phyloP scores from a whole-genome alignment of 2,113 vertebrate genomes.

The Apeltes quadracus region DNA sequence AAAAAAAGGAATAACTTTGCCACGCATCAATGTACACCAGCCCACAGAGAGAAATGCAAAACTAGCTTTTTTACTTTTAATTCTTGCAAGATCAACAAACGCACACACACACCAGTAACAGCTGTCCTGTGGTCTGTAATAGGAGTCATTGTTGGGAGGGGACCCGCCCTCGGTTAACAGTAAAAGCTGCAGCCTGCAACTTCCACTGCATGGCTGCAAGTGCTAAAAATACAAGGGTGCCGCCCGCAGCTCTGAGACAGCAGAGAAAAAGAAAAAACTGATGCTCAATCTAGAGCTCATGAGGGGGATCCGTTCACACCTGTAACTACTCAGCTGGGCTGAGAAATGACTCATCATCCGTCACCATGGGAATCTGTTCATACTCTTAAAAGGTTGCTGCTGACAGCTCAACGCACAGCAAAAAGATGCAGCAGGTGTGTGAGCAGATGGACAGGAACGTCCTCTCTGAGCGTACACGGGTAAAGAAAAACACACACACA shows the following conservation, averaged over 20 bases:
- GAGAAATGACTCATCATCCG: background rate
- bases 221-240: slow-evolving; percentile 37
- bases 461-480: background rate
- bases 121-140: background rate
- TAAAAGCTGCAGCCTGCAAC: slow-evolving; percentile 3
- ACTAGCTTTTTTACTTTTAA: background rate
- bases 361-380: background rate
- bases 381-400: background rate
- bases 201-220: slow-evolving; percentile 20
- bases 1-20: too few species aligned
- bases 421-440: background rate
- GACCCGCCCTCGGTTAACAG: slow-evolving; percentile 1
- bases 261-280: background rate
- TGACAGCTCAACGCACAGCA: background rate
- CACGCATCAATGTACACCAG: too few species aligned
- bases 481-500: background rate
- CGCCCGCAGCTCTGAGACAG: background rate
- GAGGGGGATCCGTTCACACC: background rate
- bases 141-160: background rate
- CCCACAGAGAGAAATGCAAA: background rate
- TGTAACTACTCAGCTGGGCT: background rate
- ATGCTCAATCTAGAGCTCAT: background rate
- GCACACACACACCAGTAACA: slow-evolving; percentile 5
- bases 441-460: too few species aligned
- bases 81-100: background rate